A percentile compares a stretch with the other conserved stretches of the same genome.
phyloP scores from a whole-genome alignment of 2,888 invertebrate genomes.

The Syrphus vitripennis region DNA sequence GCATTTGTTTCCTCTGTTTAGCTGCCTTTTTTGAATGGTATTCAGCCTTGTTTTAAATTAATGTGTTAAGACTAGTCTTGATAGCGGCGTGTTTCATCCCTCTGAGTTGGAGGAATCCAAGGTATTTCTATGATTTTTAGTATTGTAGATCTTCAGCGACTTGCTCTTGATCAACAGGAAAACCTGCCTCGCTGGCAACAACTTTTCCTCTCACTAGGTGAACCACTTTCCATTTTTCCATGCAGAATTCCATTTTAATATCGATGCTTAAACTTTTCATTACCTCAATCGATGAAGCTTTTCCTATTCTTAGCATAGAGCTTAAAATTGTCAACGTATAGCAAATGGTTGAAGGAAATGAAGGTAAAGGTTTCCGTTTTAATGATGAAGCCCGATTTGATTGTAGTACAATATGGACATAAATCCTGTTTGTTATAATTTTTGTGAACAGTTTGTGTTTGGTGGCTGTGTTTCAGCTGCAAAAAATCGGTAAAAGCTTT shows the following conservation, averaged over 20 bases:
- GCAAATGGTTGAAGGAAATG: too few species aligned
- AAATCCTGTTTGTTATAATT: too few species aligned
- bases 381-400: too few species aligned
- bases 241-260: too few species aligned
- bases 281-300: too few species aligned
- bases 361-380: too few species aligned
- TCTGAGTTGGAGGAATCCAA: slow-evolving; percentile 22
- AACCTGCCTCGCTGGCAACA: neutral
- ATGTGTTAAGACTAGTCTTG: neutral
- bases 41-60: neutral
- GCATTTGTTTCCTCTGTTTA: slow-evolving; percentile 2
- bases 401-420: too few species aligned
- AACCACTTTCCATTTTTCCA: neutral
- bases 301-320: too few species aligned
- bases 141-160: slow-evolving; percentile 3
- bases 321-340: too few species aligned
- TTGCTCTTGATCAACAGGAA: neutral
- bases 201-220: neutral
- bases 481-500: neutral
- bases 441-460: too few species aligned
- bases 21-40: neutral
- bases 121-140: slow-evolving; percentile 17
- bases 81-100: neutral
- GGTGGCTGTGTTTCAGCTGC: too few species aligned
- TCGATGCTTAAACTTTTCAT: too few species aligned